These are phyloP conservation scores for Lepus timidus DNA, from an alignment of 2,113 vertebrate genomes.

Conservation along the genomic window DNA sequence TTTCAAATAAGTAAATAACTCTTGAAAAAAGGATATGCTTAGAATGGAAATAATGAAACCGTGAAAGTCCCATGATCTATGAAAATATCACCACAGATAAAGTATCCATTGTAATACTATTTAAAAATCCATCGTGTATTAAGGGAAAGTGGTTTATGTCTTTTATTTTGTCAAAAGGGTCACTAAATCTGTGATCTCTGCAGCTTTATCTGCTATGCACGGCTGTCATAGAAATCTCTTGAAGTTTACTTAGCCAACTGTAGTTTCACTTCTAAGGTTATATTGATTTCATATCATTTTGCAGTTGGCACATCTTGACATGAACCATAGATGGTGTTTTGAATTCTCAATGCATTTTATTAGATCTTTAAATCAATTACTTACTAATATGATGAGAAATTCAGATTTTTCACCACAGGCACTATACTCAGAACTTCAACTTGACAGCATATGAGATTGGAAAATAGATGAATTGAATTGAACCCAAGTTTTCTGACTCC, in stretches of 20 bases:
- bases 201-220: neutral
- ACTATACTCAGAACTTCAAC: slow-evolving; percentile 60
- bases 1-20: no score
- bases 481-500: slow-evolving; percentile 65
- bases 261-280: neutral
- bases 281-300: slow-evolving; percentile 69
- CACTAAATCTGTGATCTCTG: neutral
- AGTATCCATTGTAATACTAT: neutral
- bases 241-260: slow-evolving; percentile 22
- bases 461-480: slow-evolving; percentile 73
- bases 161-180: slow-evolving; percentile 34
- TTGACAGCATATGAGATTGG: slow-evolving; percentile 67
- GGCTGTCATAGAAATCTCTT: neutral
- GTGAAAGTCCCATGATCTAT: neutral
- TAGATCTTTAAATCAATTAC: slow-evolving; percentile 78
- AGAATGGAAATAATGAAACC: neutral
- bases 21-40: neutral
- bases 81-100: neutral
- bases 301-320: slow-evolving; percentile 51
- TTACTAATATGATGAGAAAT: slow-evolving; percentile 77
- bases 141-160: neutral
- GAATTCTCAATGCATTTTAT: slow-evolving; percentile 74
- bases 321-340: slow-evolving; percentile 56
- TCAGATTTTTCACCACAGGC: slow-evolving; percentile 61
- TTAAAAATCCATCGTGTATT: slow-evolving; percentile 43